Percentiles rank a stretch among this genome's conserved stretches.
phyloP scores from a whole-genome alignment of 2,888 invertebrate genomes.

The Hypomecis punctinalis region DNA sequence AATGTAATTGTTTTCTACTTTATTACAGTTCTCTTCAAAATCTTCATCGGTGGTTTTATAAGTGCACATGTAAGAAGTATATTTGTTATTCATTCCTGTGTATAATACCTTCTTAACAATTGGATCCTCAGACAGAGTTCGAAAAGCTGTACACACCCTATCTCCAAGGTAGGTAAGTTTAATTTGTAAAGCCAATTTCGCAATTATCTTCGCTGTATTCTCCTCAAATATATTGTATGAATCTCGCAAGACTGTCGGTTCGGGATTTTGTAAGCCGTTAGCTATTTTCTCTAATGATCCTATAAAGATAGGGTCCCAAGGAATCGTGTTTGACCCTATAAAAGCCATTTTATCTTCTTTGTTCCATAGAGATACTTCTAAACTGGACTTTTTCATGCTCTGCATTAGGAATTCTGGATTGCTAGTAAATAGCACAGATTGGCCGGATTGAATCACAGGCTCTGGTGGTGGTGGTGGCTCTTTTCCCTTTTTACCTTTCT shows the following conservation, averaged over 20 bases:
- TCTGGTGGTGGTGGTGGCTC: slow-evolving; percentile 66
- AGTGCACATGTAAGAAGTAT: slow-evolving; percentile 76
- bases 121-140: slow-evolving; percentile 76
- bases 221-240: slow-evolving; percentile 79
- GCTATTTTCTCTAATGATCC: slow-evolving; percentile 63
- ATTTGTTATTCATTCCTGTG: slow-evolving; percentile 76
- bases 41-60: slow-evolving; percentile 74
- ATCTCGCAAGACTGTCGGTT: slow-evolving; percentile 65
- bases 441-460: slow-evolving; percentile 74
- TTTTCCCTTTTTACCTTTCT: slow-evolving; percentile 67
- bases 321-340: slow-evolving; percentile 67
- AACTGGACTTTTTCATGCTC: slow-evolving; percentile 68
- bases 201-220: slow-evolving; percentile 72
- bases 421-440: slow-evolving; percentile 74
- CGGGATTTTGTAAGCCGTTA: slow-evolving; percentile 52
- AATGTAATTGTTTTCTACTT: slow-evolving; percentile 63
- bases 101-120: slow-evolving; percentile 69
- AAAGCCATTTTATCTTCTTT: slow-evolving; percentile 70
- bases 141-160: slow-evolving; percentile 70
- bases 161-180: slow-evolving; percentile 70
- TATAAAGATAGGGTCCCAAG: slow-evolving; percentile 71
- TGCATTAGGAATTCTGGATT: slow-evolving; percentile 71
- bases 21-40: slow-evolving; percentile 68
- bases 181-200: slow-evolving; percentile 71
- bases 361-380: slow-evolving; percentile 75